Percentiles rank a stretch among this genome's conserved stretches.
Conservation (phyloP, 2,113 vertebrate genomes). For the Grallaria varia region DNA sequence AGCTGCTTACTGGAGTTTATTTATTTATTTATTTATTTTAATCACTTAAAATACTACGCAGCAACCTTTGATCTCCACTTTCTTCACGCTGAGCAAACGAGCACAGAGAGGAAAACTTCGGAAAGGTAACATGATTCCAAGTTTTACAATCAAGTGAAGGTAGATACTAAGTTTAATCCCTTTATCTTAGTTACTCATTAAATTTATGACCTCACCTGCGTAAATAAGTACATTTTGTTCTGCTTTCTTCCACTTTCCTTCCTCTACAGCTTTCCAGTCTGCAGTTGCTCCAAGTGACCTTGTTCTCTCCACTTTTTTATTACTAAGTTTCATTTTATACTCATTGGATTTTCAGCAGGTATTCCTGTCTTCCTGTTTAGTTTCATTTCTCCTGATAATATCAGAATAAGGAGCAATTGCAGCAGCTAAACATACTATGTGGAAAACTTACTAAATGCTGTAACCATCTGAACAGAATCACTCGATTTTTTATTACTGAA, state of each 20-base stretch:
- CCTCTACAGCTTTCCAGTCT: neutral
- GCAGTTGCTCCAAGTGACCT: neutral
- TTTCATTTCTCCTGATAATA: neutral
- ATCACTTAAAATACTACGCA: neutral
- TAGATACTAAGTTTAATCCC: neutral
- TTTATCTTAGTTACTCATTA: constrained; percentile 13
- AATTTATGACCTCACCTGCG: neutral
- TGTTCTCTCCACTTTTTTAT: neutral
- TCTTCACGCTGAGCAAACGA: neutral
- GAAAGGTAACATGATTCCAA: neutral
- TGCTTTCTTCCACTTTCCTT: neutral
- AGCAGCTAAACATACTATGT: neutral
- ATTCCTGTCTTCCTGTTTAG: neutral
- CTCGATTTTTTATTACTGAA: neutral
- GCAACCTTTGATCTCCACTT: neutral
- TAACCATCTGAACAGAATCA: neutral
- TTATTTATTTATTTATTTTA: too few relatives aligned
- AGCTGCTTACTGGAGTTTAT: neutral
- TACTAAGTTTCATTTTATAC: neutral
- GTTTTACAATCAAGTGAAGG: neutral
- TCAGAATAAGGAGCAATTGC: neutral
- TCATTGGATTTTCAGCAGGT: neutral
- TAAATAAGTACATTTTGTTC: constrained; percentile 6
- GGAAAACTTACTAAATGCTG: neutral
- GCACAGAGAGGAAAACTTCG: neutral